Evolutionary conservation across 2,888 invertebrate genomes (phyloP).

Genomic region (Sphaeridia pumilis): DNA sequence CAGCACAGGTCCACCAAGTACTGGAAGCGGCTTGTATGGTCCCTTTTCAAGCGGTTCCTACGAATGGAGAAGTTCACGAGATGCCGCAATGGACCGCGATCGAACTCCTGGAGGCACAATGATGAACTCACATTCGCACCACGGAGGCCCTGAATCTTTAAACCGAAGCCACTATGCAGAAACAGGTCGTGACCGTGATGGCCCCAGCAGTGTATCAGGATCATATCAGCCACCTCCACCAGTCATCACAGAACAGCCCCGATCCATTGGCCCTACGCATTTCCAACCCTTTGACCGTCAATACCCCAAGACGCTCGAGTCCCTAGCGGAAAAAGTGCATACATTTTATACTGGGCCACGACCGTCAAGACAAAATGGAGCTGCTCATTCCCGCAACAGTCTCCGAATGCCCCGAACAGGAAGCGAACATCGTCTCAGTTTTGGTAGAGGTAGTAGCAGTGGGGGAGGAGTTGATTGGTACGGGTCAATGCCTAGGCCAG

Average conservation of each 20-base stretch:
- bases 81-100: no score
- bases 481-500: slow-evolving; percentile 34
- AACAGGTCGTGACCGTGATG: slow-evolving; percentile 44
- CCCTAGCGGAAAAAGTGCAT: slow-evolving; percentile 83
- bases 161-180: slow-evolving; percentile 40
- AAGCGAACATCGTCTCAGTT: slow-evolving; percentile 65
- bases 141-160: background rate
- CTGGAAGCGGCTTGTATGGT: background rate
- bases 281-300: slow-evolving; percentile 79
- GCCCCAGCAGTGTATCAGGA: slow-evolving; percentile 41
- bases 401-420: slow-evolving; percentile 60
- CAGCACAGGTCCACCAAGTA: background rate
- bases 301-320: slow-evolving; percentile 78
- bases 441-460: slow-evolving; percentile 19
- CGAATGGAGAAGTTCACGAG: slow-evolving; percentile 30
- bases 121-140: background rate
- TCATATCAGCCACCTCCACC: slow-evolving; percentile 68
- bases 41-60: slow-evolving; percentile 15
- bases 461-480: slow-evolving; percentile 29
- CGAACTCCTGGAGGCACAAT: background rate
- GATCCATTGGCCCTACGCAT: slow-evolving; percentile 57
- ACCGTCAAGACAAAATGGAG: slow-evolving; percentile 29
- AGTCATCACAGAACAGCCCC: slow-evolving; percentile 83
- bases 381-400: slow-evolving; percentile 16
- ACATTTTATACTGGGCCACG: slow-evolving; percentile 59